phyloP scores from a whole-genome alignment of 35 echinoderm and acorn worm genomes.

The Amphiura filiformis region DNA sequence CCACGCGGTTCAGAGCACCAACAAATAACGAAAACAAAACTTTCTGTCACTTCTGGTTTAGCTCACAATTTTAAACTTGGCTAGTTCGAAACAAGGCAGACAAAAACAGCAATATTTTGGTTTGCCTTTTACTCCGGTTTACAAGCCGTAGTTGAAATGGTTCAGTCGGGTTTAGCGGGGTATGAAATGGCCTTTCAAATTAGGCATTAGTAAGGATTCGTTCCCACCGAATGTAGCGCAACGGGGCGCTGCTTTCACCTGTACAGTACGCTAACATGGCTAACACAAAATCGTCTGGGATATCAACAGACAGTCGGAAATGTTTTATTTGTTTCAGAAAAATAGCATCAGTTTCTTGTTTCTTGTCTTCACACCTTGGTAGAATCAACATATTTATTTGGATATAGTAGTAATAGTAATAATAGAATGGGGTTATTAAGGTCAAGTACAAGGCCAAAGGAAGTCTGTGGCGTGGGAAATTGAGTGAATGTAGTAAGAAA shows the following conservation, averaged over 20 bases:
- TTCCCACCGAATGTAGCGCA: background rate
- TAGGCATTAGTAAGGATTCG: background rate
- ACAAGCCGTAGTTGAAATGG: background rate
- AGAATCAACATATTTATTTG: constrained; percentile 3
- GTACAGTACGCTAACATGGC: too few relatives aligned
- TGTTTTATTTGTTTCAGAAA: background rate
- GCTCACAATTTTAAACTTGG: background rate
- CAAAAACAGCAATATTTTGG: background rate
- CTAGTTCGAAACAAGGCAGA: background rate
- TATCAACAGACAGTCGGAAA: too few relatives aligned
- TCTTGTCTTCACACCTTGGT: background rate
- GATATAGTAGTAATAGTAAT: background rate
- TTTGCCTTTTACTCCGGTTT: background rate
- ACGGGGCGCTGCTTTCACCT: background rate
- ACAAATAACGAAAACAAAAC: background rate
- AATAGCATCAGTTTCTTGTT: background rate
- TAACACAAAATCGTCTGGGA: too few relatives aligned
- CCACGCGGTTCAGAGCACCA: background rate
- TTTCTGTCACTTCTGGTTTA: constrained; percentile 5
- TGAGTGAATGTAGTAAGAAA: background rate
- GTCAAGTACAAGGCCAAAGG: too few relatives aligned
- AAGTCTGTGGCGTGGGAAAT: background rate
- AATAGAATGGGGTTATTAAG: background rate
- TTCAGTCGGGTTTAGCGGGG: background rate
- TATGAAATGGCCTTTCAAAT: background rate